phyloP scores from a whole-genome alignment of 2,797 vertebrate genomes.

The Stomatorhinus walkeri region DNA sequence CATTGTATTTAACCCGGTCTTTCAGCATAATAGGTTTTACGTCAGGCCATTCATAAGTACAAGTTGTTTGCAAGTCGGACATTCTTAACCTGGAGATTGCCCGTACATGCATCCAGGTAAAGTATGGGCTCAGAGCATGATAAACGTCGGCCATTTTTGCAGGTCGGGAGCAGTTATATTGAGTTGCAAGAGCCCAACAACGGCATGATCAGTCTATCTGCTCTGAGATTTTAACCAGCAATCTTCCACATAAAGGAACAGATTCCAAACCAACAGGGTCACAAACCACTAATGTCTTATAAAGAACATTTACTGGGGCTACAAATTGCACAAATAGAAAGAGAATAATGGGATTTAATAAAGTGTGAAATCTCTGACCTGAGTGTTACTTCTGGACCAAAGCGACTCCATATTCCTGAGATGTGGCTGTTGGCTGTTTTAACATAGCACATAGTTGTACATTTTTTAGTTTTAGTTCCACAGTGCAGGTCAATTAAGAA shows the following conservation, averaged over 20 bases:
- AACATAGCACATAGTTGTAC: constrained; percentile 44
- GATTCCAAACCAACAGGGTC: background rate
- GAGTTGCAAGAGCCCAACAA: background rate
- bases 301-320: background rate
- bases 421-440: background rate
- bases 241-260: background rate
- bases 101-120: background rate
- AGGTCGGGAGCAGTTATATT: background rate
- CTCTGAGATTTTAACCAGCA: background rate
- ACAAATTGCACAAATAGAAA: background rate
- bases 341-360: constrained; percentile 1
- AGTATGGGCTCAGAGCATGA: background rate
- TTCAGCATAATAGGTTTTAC: background rate
- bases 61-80: background rate
- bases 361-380: background rate
- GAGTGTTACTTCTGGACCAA: constrained; percentile 7
- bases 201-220: background rate
- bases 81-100: background rate
- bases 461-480: constrained; percentile 13
- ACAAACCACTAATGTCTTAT: background rate
- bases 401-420: background rate
- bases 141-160: background rate
- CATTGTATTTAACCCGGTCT: background rate
- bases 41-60: background rate
- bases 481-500: constrained; percentile 24